Percentiles rank a stretch among this genome's conserved stretches.
These are phyloP conservation scores for Protobothrops flavoviridis DNA, from an alignment of 2,113 vertebrate species.

Conservation along the genomic window DNA sequence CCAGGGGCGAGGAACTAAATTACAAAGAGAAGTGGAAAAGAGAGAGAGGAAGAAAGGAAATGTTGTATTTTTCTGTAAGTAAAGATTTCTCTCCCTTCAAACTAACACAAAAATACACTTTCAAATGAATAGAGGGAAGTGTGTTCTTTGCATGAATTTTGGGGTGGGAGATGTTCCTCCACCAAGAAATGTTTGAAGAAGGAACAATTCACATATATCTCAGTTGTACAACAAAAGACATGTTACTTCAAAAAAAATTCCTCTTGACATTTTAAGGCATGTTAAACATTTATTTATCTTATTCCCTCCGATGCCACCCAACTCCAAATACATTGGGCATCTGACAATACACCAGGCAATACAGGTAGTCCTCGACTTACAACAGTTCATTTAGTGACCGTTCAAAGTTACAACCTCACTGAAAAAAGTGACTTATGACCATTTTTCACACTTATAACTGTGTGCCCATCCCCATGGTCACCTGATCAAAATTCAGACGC, in stretches of 20 bases:
- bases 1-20: neutral
- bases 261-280: neutral
- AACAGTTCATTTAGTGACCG: neutral
- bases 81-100: neutral
- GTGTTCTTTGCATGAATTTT: neutral
- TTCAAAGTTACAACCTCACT: neutral
- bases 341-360: neutral
- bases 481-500: neutral
- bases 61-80: neutral
- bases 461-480: neutral
- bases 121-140: neutral
- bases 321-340: neutral
- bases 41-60: neutral
- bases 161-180: neutral
- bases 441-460: neutral
- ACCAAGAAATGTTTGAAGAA: neutral
- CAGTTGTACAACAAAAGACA: neutral
- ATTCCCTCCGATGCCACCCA: neutral
- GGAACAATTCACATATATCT: neutral
- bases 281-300: neutral
- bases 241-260: neutral
- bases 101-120: neutral
- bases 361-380: neutral
- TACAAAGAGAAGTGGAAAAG: neutral
- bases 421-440: neutral